Base-by-base conservation (phyloP, 2,113 vertebrate genomes). In the Mesitornis unicolor region DNA sequence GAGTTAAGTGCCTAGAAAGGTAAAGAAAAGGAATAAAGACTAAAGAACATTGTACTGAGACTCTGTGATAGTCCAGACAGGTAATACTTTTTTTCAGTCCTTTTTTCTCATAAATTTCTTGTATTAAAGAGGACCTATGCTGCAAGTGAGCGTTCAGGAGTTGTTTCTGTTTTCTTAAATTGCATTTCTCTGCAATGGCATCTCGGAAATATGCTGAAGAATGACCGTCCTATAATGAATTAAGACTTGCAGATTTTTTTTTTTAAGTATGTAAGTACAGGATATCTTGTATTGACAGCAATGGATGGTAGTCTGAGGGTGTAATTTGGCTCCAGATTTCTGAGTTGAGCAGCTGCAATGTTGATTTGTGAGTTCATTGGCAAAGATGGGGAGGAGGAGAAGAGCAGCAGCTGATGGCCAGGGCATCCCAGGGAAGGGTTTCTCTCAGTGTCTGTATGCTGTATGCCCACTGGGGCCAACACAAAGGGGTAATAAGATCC, bases 401-500 rank as follows among this genome's bases (percentile, higher is more conserved):
- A 28, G 56, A 5, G 35, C 22, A 77, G 47, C 79, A 70, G 60
- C 33, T 47, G 81, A 65, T 48, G 59, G 18, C 25, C 42, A 24
- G 54, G 11, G 42, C 65, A 47, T 29, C 93, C 60, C 69, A 19
- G 61, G 33, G 11, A 43, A 76, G 28, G n/a, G n/a, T 45, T 91
- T 69, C n/a, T 10, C 43, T 47, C 24, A 0, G 19, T 31, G 29
- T 4, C 70, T 76, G 17, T 36, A 19, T 40, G 36, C 10, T 11
- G 0, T 25, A 13, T 85, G 50, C 61, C 71, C 67, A 42, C 57
- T 25, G 26, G n/a, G 53, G 43, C 64, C 60, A 42, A 29, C n/a
- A 75, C 17, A 22, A 51, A 89, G 15, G 4, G 35, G 79, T 78
- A 93, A 90, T n/a, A 88, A 90, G 54, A 81, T 42, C 67, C 75